Conservation (phyloP, 2,888 invertebrate species). For the Lasioglossum pauxillum region DNA sequence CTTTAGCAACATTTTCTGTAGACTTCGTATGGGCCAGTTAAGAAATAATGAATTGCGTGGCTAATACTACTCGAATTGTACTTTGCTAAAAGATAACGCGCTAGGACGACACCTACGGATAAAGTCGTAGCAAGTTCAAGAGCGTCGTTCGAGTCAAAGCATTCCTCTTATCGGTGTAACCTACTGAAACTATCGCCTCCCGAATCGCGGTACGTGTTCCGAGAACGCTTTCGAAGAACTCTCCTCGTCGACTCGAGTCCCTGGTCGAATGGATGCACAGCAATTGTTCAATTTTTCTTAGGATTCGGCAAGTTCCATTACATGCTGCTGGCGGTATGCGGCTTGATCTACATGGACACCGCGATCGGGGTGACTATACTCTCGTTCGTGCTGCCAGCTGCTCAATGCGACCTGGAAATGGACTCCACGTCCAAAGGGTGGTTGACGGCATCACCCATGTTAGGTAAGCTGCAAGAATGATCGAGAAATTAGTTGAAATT, state of each 20-base stretch:
- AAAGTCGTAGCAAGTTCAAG: constrained; percentile 33
- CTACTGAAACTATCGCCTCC: not conserved
- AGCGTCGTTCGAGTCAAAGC: not conserved
- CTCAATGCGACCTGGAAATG: constrained; percentile 84
- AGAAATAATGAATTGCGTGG: not conserved
- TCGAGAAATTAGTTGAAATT: not conserved
- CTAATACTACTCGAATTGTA: not conserved
- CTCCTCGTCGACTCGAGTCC: not conserved
- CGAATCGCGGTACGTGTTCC: not conserved
- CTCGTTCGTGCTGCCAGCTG: constrained; percentile 86
- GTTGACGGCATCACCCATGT: constrained; percentile 84
- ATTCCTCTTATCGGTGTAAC: not conserved
- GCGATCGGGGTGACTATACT: constrained; percentile 85
- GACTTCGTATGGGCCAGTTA: too few relatives aligned
- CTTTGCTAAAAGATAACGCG: constrained; percentile 7
- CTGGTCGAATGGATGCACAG: not conserved
- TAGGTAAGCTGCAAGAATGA: constrained; percentile 77
- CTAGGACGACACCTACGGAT: not conserved
- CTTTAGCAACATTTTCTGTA: too few relatives aligned
- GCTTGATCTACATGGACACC: constrained; percentile 86
- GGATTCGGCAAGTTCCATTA: constrained; percentile 86
- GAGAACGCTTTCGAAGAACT: not conserved
- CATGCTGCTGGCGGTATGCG: constrained; percentile 85
- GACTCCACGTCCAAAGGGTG: constrained; percentile 84
- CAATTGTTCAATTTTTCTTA: constrained; percentile 7